Conservation (phyloP, 2,797 vertebrate species). For the Sebastes baramenuke region DNA sequence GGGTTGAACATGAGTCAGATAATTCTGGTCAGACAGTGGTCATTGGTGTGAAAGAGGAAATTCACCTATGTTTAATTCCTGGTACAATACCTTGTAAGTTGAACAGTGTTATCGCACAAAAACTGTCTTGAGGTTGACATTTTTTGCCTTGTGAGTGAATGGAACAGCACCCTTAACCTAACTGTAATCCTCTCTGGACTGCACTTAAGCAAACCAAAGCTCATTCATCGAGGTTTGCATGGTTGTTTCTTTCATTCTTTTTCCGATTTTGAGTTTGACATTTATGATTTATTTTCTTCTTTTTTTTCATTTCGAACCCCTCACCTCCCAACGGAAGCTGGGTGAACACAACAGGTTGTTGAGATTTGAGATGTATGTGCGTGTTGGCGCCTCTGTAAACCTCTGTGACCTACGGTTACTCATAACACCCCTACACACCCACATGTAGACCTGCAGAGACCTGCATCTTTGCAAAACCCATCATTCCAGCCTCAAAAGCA, state of each 20-base stretch:
- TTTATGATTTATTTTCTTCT: background rate
- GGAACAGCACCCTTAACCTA: background rate
- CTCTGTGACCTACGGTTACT: background rate
- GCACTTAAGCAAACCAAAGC: background rate
- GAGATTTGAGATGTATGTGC: background rate
- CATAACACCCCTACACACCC: background rate
- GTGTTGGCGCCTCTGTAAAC: background rate
- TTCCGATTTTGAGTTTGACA: background rate
- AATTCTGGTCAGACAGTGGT: background rate
- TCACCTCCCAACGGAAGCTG: background rate
- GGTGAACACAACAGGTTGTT: background rate
- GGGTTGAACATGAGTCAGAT: background rate
- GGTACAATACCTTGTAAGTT: background rate
- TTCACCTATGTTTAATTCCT: background rate
- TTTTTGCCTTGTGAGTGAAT: background rate
- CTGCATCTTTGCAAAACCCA: background rate
- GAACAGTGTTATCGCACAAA: background rate
- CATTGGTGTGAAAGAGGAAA: background rate
- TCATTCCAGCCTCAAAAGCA: background rate
- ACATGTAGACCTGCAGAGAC: background rate
- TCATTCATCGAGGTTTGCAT: background rate
- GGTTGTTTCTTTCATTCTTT: background rate
- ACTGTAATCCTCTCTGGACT: background rate
- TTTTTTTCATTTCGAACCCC: background rate
- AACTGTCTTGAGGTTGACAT: background rate